These are phyloP conservation scores for Apoda limacodes DNA, from an alignment of 2,888 invertebrate species.

Conservation along the genomic window DNA sequence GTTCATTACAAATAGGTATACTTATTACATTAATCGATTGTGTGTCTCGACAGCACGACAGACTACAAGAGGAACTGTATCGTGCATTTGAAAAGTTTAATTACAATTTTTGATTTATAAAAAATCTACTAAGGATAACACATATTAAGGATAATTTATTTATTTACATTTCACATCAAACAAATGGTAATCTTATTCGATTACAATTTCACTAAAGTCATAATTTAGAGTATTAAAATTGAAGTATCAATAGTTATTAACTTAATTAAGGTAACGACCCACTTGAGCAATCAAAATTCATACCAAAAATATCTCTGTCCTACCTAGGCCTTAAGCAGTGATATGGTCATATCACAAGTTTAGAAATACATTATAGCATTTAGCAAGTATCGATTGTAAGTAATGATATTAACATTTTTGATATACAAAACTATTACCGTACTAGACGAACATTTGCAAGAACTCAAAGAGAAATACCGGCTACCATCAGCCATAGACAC, in stretches of 20 bases:
- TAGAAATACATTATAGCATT: constrained; percentile 17
- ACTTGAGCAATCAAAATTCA: constrained; percentile 60
- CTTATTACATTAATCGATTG: constrained; percentile 36
- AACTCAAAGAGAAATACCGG: no score
- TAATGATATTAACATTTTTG: no score
- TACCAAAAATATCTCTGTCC: constrained; percentile 53
- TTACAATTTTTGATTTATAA: constrained; percentile 56
- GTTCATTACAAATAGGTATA: constrained; percentile 27
- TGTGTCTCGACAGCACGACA: constrained; percentile 58
- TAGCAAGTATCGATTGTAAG: no score
- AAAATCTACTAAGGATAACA: constrained; percentile 29
- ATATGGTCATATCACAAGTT: constrained; percentile 60
- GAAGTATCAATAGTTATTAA: constrained; percentile 37
- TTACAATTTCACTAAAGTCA: no score
- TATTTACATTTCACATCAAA: no score
- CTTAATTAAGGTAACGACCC: constrained; percentile 36
- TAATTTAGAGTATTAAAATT: constrained; percentile 26
- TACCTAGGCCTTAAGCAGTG: constrained; percentile 48
- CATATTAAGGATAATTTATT: no score
- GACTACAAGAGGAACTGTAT: constrained; percentile 66
- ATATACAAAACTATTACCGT: no score
- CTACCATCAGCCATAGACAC: no score
- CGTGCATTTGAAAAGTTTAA: constrained; percentile 59
- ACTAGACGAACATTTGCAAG: no score
- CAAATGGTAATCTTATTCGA: no score